Evolutionary conservation across 2,797 vertebrate genomes (phyloP), one percentile per base, ranked within the genome.

Genomic region (Sebastes itinus): DNA sequence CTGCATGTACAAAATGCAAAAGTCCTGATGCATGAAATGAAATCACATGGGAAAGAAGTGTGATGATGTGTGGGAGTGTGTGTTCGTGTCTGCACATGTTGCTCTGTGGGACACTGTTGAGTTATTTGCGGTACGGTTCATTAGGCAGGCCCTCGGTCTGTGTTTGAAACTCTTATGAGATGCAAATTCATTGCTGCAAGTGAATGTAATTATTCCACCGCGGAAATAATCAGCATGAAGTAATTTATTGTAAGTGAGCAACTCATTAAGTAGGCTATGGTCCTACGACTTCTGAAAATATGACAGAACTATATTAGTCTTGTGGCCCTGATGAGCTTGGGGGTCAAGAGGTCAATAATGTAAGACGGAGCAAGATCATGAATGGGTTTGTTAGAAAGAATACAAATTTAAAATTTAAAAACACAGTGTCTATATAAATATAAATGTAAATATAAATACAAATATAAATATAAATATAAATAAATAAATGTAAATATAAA

Each of bases 31-130:
- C 58, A 69, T 83, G 35, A 82, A 67, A 73, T 33, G 7, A 67
- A 83, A 64, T 80, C 54, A 46, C 77, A 80, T 25, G 60, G 23
- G 49, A 20, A 61, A 22, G 2, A 46, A 52, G 74, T 86, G 86
- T 49, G 78, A 78, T 56, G 22, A 4, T 32, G 65, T 64, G 75
- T 78, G 69, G 70, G 85, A 62, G 69, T 6, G 23, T 65, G 60
- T 22, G 63, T 42, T 20, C 32, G 54, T 52, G 38, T 25, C 27
- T 64, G 63, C 3, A 13, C 16, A n/a, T 55, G 33, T 65, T 4
- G 18, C 60, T 87, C 74, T 65, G 61, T 7, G 65, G 46, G 77
- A 60, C 46, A 20, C 60, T 55, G 69, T 9, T 42, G 80, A 82
- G 62, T 75, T 80, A 81, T 73, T 68, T 64, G 16, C 58, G 42